Base-by-base conservation (phyloP, 2,888 invertebrate genomes). In the Netelia melanura region DNA sequence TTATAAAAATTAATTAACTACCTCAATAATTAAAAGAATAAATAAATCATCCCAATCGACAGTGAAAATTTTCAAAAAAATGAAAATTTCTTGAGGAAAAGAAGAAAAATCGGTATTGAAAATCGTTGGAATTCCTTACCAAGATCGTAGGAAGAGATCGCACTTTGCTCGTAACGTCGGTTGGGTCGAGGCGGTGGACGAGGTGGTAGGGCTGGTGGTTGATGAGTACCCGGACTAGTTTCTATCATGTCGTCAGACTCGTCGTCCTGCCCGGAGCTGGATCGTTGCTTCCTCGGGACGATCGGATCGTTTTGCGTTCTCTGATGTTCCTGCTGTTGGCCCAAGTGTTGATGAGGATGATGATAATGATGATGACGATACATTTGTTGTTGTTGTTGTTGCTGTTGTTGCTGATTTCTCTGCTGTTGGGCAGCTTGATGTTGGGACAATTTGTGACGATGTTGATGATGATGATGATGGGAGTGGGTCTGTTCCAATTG, bases 161-260 rank as follows among this genome's bases (percentile, higher is more conserved):
- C 14, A 11, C 76, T 79, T 14, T 65, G 79, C 75, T 93, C 93
- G 87, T 92, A 93, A 76, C 90, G 91, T 86, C 93, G 91, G 65
- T 92, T 91, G 14, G 93, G 92, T 72, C 93, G 90, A 11, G 93
- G 93, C 3, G 93, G 93, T 72, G 93, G 93, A 80, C 93, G 90
- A 2, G 93, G 93, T 3, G 93, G 93, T 62, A 93, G 86, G 10
- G 93, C 93, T 8, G 93, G 93, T 43, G 93, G 93, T 86, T 93
- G 93, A 90, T 92, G 93, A 83, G 90, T 91, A 89, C 91, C 92
- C 74, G 91, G 89, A 86, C 76, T 82, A 25, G 83, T 71, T 64
- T 84, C 84, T 52, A 90, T 89, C 80, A 90, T 89, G 76, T 91
- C 92, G 84, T 88, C 88, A 61, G 89, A 89, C 64, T 90, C 91